Percentiles rank a stretch among this genome's conserved stretches.
phyloP scores from a whole-genome alignment of 2,888 invertebrate genomes.

The Syrphus vitripennis region DNA sequence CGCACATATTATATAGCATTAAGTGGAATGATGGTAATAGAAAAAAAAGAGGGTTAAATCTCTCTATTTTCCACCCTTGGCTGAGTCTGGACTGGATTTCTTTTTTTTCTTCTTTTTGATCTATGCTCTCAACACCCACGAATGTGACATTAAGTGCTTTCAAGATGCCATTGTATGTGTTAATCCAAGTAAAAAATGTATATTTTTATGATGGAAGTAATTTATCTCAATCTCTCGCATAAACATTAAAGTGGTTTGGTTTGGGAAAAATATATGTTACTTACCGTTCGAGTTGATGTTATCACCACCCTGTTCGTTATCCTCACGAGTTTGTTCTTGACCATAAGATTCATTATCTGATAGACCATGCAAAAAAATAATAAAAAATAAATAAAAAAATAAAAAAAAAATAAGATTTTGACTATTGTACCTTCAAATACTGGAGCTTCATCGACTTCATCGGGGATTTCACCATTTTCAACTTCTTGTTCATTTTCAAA shows the following conservation, averaged over 20 bases:
- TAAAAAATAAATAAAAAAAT: slow-evolving; percentile 68
- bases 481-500: slow-evolving; percentile 78
- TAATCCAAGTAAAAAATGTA: slow-evolving; percentile 66
- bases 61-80: slow-evolving; percentile 55
- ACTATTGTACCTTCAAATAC: slow-evolving; percentile 81
- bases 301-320: slow-evolving; percentile 72
- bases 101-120: not conserved
- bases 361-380: slow-evolving; percentile 68
- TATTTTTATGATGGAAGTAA: slow-evolving; percentile 50
- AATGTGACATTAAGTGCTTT: slow-evolving; percentile 66
- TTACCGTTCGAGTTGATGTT: slow-evolving; percentile 77
- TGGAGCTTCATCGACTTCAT: slow-evolving; percentile 76
- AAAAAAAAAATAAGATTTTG: slow-evolving; percentile 71
- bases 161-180: slow-evolving; percentile 61
- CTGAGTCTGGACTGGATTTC: slow-evolving; percentile 15
- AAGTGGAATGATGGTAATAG: slow-evolving; percentile 33
- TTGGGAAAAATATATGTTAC: slow-evolving; percentile 54
- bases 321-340: slow-evolving; percentile 75
- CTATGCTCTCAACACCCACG: slow-evolving; percentile 10
- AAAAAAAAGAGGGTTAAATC: slow-evolving; percentile 47
- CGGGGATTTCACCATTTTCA: slow-evolving; percentile 74
- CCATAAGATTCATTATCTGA: slow-evolving; percentile 75
- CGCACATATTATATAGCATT: slow-evolving; percentile 45
- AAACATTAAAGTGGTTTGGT: slow-evolving; percentile 41
- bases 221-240: slow-evolving; percentile 55